These are phyloP conservation scores for Blera fallax DNA, from an alignment of 2,888 invertebrate genomes.

Conservation along the genomic window DNA sequence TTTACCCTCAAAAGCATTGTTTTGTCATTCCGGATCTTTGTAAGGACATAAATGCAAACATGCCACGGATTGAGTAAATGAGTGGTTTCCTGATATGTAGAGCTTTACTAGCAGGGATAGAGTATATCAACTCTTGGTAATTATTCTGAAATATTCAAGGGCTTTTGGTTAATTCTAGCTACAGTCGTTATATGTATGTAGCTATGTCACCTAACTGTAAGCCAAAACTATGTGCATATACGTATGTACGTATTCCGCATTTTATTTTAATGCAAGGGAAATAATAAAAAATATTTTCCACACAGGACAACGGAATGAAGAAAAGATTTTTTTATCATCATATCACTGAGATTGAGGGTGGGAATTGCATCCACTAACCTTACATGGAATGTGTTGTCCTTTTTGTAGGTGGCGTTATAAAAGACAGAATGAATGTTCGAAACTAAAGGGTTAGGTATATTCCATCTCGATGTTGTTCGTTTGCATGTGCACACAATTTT, in stretches of 20 bases:
- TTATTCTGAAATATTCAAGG: constrained; percentile 70
- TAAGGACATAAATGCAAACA: constrained; percentile 69
- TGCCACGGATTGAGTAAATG: constrained; percentile 69
- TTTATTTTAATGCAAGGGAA: constrained; percentile 56
- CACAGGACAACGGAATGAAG: constrained; percentile 56
- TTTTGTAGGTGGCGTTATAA: constrained; percentile 52
- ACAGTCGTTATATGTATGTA: constrained; percentile 27
- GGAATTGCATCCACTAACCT: constrained; percentile 63
- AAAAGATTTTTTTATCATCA: constrained; percentile 60
- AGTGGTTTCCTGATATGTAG: constrained; percentile 67
- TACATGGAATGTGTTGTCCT: constrained; percentile 54
- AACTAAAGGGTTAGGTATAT: constrained; percentile 31
- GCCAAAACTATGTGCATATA: constrained; percentile 10
- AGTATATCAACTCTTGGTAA: constrained; percentile 64
- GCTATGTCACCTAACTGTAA: not conserved
- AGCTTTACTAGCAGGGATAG: constrained; percentile 37
- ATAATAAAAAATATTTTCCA: constrained; percentile 57
- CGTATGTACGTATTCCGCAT: constrained; percentile 2
- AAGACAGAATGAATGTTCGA: constrained; percentile 39
- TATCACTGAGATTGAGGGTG: constrained; percentile 66
- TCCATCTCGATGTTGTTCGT: constrained; percentile 33
- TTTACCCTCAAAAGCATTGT: constrained; percentile 64
- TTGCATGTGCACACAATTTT: constrained; percentile 55
- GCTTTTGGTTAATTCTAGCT: constrained; percentile 57
- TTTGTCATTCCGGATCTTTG: constrained; percentile 70